Conservation (phyloP, 2,113 vertebrate species). For the Catharus bicknelli region DNA sequence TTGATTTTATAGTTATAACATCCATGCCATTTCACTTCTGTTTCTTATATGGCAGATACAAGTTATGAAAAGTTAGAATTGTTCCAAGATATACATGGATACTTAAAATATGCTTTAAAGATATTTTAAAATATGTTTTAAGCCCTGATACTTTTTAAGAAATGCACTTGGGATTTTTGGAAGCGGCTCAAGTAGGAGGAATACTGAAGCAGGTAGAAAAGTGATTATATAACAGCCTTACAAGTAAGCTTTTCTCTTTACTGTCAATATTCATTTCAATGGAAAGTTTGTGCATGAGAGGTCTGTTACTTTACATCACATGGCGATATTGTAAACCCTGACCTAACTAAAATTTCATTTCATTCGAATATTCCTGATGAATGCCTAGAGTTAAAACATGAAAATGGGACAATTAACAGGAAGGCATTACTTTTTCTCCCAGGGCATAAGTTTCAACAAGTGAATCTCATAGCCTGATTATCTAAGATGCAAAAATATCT, state of each 20-base stretch:
- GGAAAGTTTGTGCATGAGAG: constrained; percentile 46
- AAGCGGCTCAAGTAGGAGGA: not conserved
- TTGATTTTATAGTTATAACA: not conserved
- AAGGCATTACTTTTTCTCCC: constrained; percentile 24
- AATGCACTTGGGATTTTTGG: constrained; percentile 3
- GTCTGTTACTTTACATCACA: not conserved
- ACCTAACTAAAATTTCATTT: not conserved
- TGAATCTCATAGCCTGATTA: constrained; percentile 29
- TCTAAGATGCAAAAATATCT: constrained; percentile 23
- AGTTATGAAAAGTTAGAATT: constrained; percentile 14
- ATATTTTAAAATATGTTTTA: not conserved
- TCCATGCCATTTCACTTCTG: not conserved
- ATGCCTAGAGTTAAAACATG: not conserved
- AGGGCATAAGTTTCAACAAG: constrained; percentile 53
- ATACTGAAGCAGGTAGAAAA: constrained; percentile 7
- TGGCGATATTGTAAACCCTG: not conserved
- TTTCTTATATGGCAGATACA: not conserved
- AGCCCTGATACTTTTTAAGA: constrained; percentile 6
- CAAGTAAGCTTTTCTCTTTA: constrained; percentile 9
- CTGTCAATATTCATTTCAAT: constrained; percentile 22
- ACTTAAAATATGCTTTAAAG: not conserved
- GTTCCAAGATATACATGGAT: not conserved
- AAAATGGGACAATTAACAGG: constrained; percentile 43
- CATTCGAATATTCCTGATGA: not conserved
- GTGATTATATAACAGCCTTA: constrained; percentile 34